Base-by-base conservation (phyloP, 2,888 invertebrate species). In the Acronicta psi region DNA sequence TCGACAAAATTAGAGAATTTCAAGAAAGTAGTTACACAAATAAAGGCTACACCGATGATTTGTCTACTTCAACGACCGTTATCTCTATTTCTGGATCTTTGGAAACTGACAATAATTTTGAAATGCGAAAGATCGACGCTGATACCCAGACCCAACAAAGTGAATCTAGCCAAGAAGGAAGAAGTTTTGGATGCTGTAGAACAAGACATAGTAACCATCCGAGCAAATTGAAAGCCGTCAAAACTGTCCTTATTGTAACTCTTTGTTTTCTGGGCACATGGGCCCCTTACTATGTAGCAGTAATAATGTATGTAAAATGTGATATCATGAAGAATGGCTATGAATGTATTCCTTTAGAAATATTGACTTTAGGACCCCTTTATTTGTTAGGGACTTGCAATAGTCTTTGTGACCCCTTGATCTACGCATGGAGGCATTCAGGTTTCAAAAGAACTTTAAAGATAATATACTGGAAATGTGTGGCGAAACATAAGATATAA, bases 371-470 rank as follows among this genome's bases (percentile, higher is more conserved):
- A 8, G 94, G 95, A 43, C 95, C 95, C 0, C 81, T 95, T 41
- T 94, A 95, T 16, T 92, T 95, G 57, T 83, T 95, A 50, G 95
- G 95, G 0, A 93, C 93, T 40, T 83, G 89, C 38, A 95, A 95
- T 71, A 95, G 95, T 68, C 77, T 95, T 17, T 85, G 95, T 18
- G 95, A 95, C 81, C 95, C 95, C 0, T 75, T 95, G 11, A 95
- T 95, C 59, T 95, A 95, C 74, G 95, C 95, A 0, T 95, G 95
- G 95, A 95, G 95, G 92, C 95, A 95, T 82, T 95, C 95, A 41
- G 95, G 95, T 1, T 95, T 95, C 67, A 90, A 95, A 68, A 83
- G 79, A 9, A 93, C 91, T 20, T 73, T 94, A 7, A 86, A 82
- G 47, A 91, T 86, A 71, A 86, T 93, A 45, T 86, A 90, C 50